Evolutionary conservation across 2,113 vertebrate genomes (phyloP), one percentile per base, ranked within the genome.

Genomic region (Oxyruncus cristatus): DNA sequence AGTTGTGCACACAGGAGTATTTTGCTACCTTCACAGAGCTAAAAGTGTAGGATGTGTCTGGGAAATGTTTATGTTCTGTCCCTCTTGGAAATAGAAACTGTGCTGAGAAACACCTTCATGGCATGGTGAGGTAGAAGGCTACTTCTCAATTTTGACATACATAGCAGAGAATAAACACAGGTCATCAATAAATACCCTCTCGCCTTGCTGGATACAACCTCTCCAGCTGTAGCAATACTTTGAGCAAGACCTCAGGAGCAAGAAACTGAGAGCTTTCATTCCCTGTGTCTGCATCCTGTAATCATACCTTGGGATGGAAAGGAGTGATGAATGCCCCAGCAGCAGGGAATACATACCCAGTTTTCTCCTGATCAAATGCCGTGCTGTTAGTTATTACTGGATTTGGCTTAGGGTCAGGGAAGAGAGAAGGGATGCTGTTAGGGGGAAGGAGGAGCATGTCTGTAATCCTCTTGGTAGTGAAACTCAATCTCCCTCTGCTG

Each of bases 1-100:
- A 33, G 18, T 46, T 77, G 30, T 55, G 26, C 84, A 77, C 42
- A 62, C 17, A 33, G 62, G 58, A 46, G 15, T 92, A 44, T 88
- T 93, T 94, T 95, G 67, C 67, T 88, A 39, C 91, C 62, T 96
- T 80, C 37, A 58, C 41, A 62, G 90, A 89, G 85, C 94, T 90
- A 92, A 94, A 97, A 92, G 85, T 49, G 67, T 95, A 58, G 85
- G 71, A 61, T 55, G 3, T 62, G 71, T 88, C 88, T 96, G 78
- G 85, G 58, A 92, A 95, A 92, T 79, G 67, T 94, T 94, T 94
- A 71, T 78, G 28, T 88, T 83, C 26, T 49, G 53, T 19, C 46
- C 49, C 20, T 88, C 50, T 85, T 88, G 72, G 58, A 76, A 88
- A 93, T 28, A 91, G 55, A 88, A 94, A 47, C 59, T 11, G 5